Evolutionary conservation across 2,797 vertebrate genomes (phyloP), one percentile per base, ranked within the genome.

Genomic region (Peromyscus eremicus): DNA sequence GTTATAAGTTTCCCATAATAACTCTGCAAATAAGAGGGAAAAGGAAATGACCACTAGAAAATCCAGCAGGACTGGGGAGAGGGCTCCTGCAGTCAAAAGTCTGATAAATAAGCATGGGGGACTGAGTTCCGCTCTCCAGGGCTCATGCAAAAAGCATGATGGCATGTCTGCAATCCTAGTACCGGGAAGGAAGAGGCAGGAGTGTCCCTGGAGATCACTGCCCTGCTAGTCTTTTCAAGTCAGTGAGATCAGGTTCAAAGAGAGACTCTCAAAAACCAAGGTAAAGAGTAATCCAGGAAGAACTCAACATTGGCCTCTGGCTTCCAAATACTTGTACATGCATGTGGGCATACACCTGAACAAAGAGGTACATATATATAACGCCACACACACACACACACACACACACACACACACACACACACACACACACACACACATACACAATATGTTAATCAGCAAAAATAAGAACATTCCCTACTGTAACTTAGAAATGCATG

Each of bases 1-100:
- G 3, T 76, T 86, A 82, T 86, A 84, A 91, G 23, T 29, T 21
- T 88, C 17, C 84, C 13, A 77, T 27, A 87, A 60, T 83, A 91
- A 84, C 13, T 90, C 80, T 91, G 66, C 52, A 9, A 60, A 73
- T 40, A 89, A 95, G 25, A 87, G 0, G 25, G 83, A 90, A 96
- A 64, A n/a, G 12, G 32, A 82, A 97, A 94, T 23, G 8, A 29
- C 0, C 16, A 84, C 29, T 68, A 64, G 62, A 21, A 64, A 68
- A 12, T 16, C 57, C 10, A 57, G 19, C 21, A 37, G 10, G 19
- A 77, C 32, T 80, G 46, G 34, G 16, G 32, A 80, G 57, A 55
- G 17, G 49, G 32, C 32, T 57, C 21, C 34, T n/a, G 2, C 52
- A 60, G n/a, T 25, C 11, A 60, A 25, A 25, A 25, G 55, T 57